phyloP scores from a whole-genome alignment of 2,113 vertebrate genomes.

The Uria lomvia region DNA sequence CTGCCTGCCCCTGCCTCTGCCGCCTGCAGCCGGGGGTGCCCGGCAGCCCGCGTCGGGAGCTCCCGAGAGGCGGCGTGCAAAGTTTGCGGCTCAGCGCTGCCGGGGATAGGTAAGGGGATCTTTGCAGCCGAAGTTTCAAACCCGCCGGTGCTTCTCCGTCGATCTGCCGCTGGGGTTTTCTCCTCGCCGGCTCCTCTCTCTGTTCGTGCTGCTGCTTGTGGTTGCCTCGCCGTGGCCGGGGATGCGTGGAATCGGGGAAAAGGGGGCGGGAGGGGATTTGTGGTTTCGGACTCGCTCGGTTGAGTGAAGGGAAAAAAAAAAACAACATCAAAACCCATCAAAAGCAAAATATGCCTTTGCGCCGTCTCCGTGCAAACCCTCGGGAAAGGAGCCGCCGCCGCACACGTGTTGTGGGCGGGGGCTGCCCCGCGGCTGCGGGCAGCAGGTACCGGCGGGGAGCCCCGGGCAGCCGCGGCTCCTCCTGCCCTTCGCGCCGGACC shows the following conservation, averaged over 20 bases:
- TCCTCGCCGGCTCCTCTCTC: background rate
- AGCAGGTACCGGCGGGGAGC: background rate
- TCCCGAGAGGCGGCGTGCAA: background rate
- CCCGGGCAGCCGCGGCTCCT: background rate
- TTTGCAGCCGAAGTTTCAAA: background rate
- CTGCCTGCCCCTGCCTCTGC: background rate
- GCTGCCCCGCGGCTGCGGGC: background rate
- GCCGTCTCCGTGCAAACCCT: background rate
- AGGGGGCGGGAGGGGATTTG: background rate
- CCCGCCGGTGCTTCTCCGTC: background rate
- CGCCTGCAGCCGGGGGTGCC: background rate
- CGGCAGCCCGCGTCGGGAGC: background rate
- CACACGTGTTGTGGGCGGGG: background rate
- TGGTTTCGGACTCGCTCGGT: background rate
- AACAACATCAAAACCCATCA: too few relatives aligned
- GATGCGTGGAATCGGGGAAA: background rate
- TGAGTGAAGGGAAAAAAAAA: background rate
- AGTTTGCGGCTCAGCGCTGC: background rate
- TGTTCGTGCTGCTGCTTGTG: background rate
- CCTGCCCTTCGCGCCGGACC: background rate
- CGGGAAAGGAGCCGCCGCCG: background rate
- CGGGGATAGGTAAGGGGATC: conserved; percentile 26
- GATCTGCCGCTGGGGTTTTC: background rate
- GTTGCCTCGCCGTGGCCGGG: background rate
- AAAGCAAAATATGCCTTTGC: background rate